These are phyloP conservation scores for Tinea semifulvella DNA, from an alignment of 2,888 invertebrate genomes.

Conservation along the genomic window DNA sequence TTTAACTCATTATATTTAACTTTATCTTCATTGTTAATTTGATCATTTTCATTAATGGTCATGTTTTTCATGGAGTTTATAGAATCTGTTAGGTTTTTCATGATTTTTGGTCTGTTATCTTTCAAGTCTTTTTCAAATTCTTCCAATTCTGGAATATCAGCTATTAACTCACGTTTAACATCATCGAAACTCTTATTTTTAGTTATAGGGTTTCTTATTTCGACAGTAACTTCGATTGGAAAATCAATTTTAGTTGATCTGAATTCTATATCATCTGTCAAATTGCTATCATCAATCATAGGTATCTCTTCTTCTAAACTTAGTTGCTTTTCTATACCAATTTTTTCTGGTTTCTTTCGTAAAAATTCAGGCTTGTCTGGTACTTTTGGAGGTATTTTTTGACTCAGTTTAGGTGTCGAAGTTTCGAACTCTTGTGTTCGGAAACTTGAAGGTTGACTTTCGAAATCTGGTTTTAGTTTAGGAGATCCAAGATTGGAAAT, in stretches of 20 bases:
- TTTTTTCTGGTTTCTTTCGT: constrained; percentile 10
- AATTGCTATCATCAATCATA: constrained; percentile 56
- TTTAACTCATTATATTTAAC: constrained; percentile 53
- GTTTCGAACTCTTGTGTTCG: neutral
- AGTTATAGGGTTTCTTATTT: constrained; percentile 23
- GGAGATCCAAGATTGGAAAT: neutral
- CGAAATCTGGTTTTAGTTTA: neutral
- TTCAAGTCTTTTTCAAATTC: constrained; percentile 61
- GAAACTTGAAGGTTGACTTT: neutral
- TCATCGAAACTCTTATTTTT: constrained; percentile 58
- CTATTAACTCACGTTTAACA: constrained; percentile 58
- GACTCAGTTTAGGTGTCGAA: neutral
- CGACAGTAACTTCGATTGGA: constrained; percentile 19
- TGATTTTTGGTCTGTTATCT: constrained; percentile 41
- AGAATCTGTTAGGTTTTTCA: neutral
- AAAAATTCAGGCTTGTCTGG: constrained; percentile 10
- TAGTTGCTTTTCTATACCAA: constrained; percentile 56
- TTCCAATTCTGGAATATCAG: constrained; percentile 59
- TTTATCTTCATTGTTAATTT: constrained; percentile 63
- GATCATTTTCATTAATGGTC: constrained; percentile 43
- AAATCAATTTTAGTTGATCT: constrained; percentile 38
- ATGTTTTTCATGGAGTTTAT: constrained; percentile 15
- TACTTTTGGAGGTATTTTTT: constrained; percentile 9
- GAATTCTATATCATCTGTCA: constrained; percentile 55
- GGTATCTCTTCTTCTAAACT: constrained; percentile 63